Percentiles rank a stretch among this genome's conserved stretches.
phyloP scores from a whole-genome alignment of 2,888 invertebrate genomes.

The Listrodromus nycthemerus region DNA sequence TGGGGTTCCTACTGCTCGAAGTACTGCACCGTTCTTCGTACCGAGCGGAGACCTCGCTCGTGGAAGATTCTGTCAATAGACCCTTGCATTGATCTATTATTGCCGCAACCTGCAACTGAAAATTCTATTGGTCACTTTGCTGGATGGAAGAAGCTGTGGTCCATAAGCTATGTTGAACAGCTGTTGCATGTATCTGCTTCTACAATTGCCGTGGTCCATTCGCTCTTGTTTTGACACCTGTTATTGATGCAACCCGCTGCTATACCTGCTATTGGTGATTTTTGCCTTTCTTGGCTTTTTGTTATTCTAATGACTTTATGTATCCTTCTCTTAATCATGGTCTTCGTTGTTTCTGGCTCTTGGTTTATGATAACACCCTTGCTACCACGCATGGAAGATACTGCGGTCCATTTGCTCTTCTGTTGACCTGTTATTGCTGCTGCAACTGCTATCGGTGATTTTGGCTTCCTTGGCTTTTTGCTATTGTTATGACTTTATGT shows the following conservation, averaged over 20 bases:
- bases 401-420: no score
- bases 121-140: no score
- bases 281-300: conserved; percentile 4
- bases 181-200: neutral
- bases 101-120: neutral
- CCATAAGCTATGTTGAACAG: no score
- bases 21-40: neutral
- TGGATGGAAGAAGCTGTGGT: no score
- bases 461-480: neutral
- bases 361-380: neutral
- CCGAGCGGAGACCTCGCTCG: neutral
- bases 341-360: conserved; percentile 20
- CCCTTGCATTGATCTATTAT: neutral
- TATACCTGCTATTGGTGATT: neutral
- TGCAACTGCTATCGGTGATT: conserved; percentile 15
- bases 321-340: neutral
- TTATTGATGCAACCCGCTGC: no score
- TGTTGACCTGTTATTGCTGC: neutral
- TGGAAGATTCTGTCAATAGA: no score
- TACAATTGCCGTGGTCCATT: conserved; percentile 15
- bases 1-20: conserved; percentile 1
- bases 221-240: no score
- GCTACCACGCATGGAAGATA: neutral
- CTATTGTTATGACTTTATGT: no score
- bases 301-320: no score